A percentile compares a stretch with the other conserved stretches of the same genome.
phyloP scores from a whole-genome alignment of 2,888 invertebrate species.

The Salpingus planirostris region DNA sequence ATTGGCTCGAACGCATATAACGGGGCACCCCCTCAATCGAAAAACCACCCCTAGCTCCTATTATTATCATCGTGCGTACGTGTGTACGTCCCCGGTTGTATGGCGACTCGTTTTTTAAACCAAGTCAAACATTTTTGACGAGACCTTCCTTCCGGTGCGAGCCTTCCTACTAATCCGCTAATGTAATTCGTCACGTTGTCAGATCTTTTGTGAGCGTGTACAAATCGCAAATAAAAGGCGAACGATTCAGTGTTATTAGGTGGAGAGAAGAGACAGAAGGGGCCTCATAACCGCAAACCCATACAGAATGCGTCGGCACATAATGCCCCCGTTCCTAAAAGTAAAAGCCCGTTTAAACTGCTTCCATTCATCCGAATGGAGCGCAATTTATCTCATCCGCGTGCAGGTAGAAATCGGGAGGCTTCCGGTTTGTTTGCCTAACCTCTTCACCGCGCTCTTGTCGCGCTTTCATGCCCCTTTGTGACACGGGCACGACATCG shows the following conservation, averaged over 20 bases:
- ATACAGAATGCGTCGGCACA: too few relatives aligned
- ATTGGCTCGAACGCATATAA: constrained; percentile 20
- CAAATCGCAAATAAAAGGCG: constrained; percentile 33
- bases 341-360: constrained; percentile 22
- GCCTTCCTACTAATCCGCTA: constrained; percentile 39
- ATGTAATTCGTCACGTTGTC: constrained; percentile 40
- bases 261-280: constrained; percentile 25
- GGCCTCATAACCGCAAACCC: constrained; percentile 21
- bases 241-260: constrained; percentile 28
- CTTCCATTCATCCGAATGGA: constrained; percentile 22
- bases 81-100: too few relatives aligned
- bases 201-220: constrained; percentile 28
- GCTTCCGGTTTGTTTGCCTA: constrained; percentile 22
- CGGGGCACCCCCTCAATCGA: too few relatives aligned
- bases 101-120: too few relatives aligned
- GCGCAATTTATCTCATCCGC: constrained; percentile 21
- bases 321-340: too few relatives aligned
- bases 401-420: constrained; percentile 20
- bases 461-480: constrained; percentile 13
- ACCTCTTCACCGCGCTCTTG: constrained; percentile 15
- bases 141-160: too few relatives aligned
- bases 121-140: too few relatives aligned
- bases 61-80: too few relatives aligned
- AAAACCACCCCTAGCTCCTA: too few relatives aligned
- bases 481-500: constrained; percentile 1